Conservation (phyloP, 2,797 vertebrate species). For the Cottoperca gobio region DNA sequence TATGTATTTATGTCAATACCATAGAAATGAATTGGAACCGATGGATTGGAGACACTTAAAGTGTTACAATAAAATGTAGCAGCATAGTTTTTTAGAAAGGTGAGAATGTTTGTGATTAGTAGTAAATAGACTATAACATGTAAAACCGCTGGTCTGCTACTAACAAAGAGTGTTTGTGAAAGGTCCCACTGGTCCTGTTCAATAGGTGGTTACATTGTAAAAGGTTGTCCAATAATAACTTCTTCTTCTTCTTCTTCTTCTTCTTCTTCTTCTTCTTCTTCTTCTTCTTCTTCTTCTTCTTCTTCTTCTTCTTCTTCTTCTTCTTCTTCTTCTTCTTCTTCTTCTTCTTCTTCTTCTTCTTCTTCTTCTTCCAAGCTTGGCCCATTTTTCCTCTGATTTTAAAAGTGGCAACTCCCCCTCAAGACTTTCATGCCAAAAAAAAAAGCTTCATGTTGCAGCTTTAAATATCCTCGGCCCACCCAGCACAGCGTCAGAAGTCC, state of each 20-base stretch:
- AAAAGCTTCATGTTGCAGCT: slow-evolving; percentile 13
- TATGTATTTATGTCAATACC: too few relatives aligned
- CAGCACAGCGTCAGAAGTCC: slow-evolving; percentile 31
- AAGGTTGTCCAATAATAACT: not conserved
- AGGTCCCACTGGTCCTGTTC: not conserved
- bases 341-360: not conserved
- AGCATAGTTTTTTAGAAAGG: too few relatives aligned
- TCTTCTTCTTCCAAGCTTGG: not conserved
- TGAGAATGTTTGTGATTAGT: too few relatives aligned
- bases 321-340: not conserved
- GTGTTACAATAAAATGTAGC: too few relatives aligned
- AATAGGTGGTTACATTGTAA: not conserved
- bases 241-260: not conserved
- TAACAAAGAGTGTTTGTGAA: not conserved
- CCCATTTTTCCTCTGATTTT: not conserved
- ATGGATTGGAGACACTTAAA: too few relatives aligned
- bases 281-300: not conserved
- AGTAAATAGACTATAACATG: not conserved
- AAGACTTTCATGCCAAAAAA: slow-evolving; percentile 12
- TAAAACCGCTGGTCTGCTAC: not conserved
- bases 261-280: not conserved
- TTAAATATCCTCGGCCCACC: slow-evolving; percentile 14
- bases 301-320: not conserved
- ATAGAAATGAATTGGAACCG: too few relatives aligned
- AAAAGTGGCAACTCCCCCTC: not conserved